Base-by-base conservation (phyloP, 2,797 vertebrate species). In the Chaenodraco wilsoni region DNA sequence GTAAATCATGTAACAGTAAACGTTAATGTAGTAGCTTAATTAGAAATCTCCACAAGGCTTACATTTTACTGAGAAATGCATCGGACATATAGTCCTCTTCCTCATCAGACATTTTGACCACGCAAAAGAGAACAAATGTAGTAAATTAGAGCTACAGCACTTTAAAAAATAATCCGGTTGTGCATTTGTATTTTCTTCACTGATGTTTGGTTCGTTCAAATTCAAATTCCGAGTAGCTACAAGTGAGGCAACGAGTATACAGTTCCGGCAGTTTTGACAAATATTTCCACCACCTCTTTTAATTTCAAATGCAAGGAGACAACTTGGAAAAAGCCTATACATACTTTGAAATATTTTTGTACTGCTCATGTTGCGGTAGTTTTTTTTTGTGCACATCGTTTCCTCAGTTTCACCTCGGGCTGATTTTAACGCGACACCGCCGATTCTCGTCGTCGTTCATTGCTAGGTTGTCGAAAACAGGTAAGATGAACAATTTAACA, bases 71-170 rank as follows among this genome's bases (percentile, higher is more conserved):
- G n/a, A 95, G 89, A 90, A 98, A 97, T 1, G 94, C 92, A 77
- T 99, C 97, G 1, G 97, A 99, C 97, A 98, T 99, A 40, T 99
- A 99, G 76, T 99, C 97, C 0, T 98, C 97, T 52, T 95, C 94
- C 0, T 95, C 95, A 1, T 94, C 95, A 13, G 93, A 93, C 94
- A 95, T 95, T 41, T 5, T 77, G 16, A 0, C 21, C 11, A 7
- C 8, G 1, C 6, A 68, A 44, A 52, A 52, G 0, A 2, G 1
- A 31, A n/a, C 2, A 46, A 76, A 49, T 19, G 7, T 10, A 33
- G 0, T 68, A 64, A 31, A 63, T 0, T 23, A 61, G 9, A 21
- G 17, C 10, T 0, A 16, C 0, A 52, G 1, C 10, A 7, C 0
- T 19, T 5, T 5, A 57, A 5, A 2, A 21, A 51, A 55, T 21